Conservation (phyloP, 2,888 invertebrate genomes). For the Mactromeris polynyma region DNA sequence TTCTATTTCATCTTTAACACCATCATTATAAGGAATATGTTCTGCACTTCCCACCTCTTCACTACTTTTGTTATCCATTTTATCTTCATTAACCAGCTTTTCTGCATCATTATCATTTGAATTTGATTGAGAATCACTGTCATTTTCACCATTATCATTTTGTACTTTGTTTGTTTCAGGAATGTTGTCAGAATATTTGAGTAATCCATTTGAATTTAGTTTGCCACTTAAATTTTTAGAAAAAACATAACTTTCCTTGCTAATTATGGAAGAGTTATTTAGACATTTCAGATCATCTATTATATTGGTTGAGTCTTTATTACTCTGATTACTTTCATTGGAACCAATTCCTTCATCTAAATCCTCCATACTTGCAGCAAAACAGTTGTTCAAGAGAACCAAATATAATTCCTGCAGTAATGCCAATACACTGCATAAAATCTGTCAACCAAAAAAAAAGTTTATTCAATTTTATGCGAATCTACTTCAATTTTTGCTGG, state of each 20-base stretch:
- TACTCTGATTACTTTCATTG: slow-evolving; percentile 43
- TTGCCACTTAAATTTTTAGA: not conserved
- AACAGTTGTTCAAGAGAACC: not conserved
- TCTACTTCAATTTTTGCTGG: too few species aligned
- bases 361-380: slow-evolving; percentile 30
- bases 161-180: not conserved
- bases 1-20: not conserved
- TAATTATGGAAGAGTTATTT: slow-evolving; percentile 37
- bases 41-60: not conserved
- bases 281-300: slow-evolving; percentile 38
- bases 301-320: not conserved
- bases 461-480: too few species aligned
- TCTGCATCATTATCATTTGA: not conserved
- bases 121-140: not conserved
- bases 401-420: not conserved
- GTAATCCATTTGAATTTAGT: not conserved
- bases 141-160: slow-evolving; percentile 8
- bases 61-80: not conserved
- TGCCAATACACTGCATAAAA: not conserved
- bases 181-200: not conserved
- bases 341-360: slow-evolving; percentile 54
- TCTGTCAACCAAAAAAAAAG: not conserved
- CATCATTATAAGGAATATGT: not conserved
- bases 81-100: not conserved
- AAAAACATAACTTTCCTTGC: not conserved